phyloP scores from a whole-genome alignment of 2,888 invertebrate genomes.

The Amiota communis region DNA sequence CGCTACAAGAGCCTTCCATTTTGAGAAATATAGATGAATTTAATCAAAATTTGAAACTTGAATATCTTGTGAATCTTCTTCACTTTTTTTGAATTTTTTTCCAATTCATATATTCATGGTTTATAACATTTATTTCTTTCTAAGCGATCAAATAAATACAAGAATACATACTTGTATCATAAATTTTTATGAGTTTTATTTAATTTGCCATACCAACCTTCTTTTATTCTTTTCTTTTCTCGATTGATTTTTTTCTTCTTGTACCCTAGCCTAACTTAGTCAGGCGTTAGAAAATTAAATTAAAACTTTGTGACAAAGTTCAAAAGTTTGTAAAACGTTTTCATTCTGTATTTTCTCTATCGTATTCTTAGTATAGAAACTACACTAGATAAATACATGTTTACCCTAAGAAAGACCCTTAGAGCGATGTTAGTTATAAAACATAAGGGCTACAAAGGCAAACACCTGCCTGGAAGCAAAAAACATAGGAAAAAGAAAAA shows the following conservation, averaged over 20 bases:
- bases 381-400: background rate
- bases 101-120: too few species aligned
- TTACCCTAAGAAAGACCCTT: background rate
- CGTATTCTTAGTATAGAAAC: background rate
- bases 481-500: background rate
- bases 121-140: too few species aligned
- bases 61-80: too few species aligned
- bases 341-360: constrained; percentile 1
- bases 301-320: constrained; percentile 26
- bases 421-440: background rate
- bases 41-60: too few species aligned
- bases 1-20: too few species aligned
- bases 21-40: too few species aligned
- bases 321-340: constrained; percentile 26
- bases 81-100: too few species aligned
- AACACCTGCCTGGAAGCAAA: constrained; percentile 27
- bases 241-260: background rate
- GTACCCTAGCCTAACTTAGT: background rate
- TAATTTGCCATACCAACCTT: constrained; percentile 14
- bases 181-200: constrained; percentile 28
- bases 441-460: constrained; percentile 29
- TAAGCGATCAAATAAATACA: background rate
- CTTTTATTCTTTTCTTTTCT: background rate
- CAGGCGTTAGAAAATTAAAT: constrained; percentile 25
- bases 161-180: too few species aligned